These are phyloP conservation scores for Taxidea taxus DNA, from an alignment of 2,113 vertebrate genomes.

Conservation along the genomic window DNA sequence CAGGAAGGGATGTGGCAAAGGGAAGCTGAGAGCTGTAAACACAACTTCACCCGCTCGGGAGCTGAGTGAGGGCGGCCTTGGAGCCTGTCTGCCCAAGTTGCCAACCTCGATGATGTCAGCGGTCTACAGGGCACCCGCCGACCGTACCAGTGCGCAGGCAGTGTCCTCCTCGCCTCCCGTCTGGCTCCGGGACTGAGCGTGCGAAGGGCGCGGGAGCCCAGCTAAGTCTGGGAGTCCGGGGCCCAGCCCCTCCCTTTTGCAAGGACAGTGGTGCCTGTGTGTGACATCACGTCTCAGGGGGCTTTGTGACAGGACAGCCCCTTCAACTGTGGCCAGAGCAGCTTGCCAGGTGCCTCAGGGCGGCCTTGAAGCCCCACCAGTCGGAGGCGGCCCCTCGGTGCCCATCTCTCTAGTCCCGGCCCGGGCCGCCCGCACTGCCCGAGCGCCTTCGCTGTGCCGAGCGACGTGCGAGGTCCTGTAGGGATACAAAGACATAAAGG, in stretches of 20 bases:
- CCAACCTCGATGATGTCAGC: accelerated
- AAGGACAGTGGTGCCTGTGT: not conserved
- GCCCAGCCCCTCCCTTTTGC: not conserved
- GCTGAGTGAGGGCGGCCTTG: not conserved
- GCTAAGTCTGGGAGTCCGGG: not conserved
- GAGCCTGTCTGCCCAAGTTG: not conserved
- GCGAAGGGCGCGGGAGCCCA: not conserved
- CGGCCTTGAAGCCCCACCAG: too few relatives aligned
- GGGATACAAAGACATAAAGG: not conserved
- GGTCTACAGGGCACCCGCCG: not conserved
- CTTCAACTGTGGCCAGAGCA: not conserved
- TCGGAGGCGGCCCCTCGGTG: not conserved
- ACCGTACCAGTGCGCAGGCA: not conserved
- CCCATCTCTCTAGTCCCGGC: not conserved
- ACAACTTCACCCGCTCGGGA: not conserved
- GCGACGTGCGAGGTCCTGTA: not conserved
- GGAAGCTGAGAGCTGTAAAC: accelerated
- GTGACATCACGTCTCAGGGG: conserved; percentile 48
- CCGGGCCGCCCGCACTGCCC: accelerated
- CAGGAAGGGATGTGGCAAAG: not conserved
- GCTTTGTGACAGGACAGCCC: conserved; percentile 55
- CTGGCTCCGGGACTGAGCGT: not conserved
- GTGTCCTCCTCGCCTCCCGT: not conserved
- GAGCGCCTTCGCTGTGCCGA: too few relatives aligned
- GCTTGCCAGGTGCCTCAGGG: not conserved